Conservation (phyloP, 2,888 invertebrate species). For the Anodontia alba region DNA sequence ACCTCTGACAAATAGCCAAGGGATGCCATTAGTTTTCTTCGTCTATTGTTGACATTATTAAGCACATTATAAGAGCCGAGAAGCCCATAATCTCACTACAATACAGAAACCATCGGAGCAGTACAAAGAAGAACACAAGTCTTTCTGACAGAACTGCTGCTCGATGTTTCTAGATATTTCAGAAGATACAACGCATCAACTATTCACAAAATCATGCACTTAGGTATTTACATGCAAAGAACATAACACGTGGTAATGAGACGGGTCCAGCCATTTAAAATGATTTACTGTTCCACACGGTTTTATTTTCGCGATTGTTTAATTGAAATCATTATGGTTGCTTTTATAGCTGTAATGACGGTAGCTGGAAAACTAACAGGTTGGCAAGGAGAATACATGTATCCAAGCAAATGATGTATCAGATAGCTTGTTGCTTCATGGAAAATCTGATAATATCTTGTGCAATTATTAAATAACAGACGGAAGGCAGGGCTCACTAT, state of each 20-base stretch:
- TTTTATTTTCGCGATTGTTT: neutral
- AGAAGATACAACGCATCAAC: neutral
- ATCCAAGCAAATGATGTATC: slow-evolving; percentile 42
- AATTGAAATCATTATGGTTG: neutral
- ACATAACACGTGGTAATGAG: neutral
- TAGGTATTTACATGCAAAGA: neutral
- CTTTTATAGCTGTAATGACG: slow-evolving; percentile 16
- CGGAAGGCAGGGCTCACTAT: too few relatives aligned
- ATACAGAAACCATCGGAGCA: neutral
- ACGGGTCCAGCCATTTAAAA: neutral
- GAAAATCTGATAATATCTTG: slow-evolving; percentile 43
- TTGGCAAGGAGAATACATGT: slow-evolving; percentile 26
- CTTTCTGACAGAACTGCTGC: neutral
- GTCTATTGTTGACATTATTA: slow-evolving; percentile 19
- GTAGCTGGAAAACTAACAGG: slow-evolving; percentile 43
- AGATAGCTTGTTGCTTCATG: slow-evolving; percentile 15
- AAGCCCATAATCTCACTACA: slow-evolving; percentile 7
- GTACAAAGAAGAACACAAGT: neutral
- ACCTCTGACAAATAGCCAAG: slow-evolving; percentile 16
- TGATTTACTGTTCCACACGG: neutral
- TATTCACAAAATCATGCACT: neutral
- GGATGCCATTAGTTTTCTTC: slow-evolving; percentile 16
- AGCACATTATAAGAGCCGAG: slow-evolving; percentile 4
- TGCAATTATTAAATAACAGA: slow-evolving; percentile 40
- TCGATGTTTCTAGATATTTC: neutral